Evolutionary conservation across 2,888 invertebrate genomes (phyloP).

Genomic region (Orthonevra nobilis): DNA sequence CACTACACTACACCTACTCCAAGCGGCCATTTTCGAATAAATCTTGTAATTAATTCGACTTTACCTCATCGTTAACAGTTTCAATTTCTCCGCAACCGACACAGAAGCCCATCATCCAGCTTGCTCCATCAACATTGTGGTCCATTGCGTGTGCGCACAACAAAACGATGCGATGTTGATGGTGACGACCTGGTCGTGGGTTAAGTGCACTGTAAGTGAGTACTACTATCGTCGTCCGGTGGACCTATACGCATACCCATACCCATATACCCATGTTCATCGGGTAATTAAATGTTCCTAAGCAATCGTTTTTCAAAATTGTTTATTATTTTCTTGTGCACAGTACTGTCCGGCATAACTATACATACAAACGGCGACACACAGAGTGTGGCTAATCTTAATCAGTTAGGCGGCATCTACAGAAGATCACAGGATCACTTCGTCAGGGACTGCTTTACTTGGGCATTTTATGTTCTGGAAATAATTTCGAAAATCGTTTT

Average conservation of each 20-base stretch:
- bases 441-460: constrained; percentile 54
- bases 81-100: constrained; percentile 60
- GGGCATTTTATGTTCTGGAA: constrained; percentile 66
- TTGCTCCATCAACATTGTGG: constrained; percentile 40
- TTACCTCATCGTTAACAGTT: constrained; percentile 61
- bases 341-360: background rate
- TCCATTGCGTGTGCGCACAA: constrained; percentile 26
- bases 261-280: constrained; percentile 40
- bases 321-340: constrained; percentile 41
- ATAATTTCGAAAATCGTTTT: constrained; percentile 45
- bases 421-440: constrained; percentile 35
- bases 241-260: no score
- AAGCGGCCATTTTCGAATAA: constrained; percentile 50
- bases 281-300: constrained; percentile 63
- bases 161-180: no score
- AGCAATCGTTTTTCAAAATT: constrained; percentile 64
- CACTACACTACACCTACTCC: constrained; percentile 51
- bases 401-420: constrained; percentile 62
- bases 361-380: constrained; percentile 26
- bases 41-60: constrained; percentile 63
- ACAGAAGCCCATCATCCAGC: constrained; percentile 67
- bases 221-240: no score
- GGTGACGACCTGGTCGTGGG: constrained; percentile 52
- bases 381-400: constrained; percentile 60
- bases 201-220: constrained; percentile 46